Evolutionary conservation across 2,888 invertebrate species (phyloP).

Genomic region (Troilus luridus): DNA sequence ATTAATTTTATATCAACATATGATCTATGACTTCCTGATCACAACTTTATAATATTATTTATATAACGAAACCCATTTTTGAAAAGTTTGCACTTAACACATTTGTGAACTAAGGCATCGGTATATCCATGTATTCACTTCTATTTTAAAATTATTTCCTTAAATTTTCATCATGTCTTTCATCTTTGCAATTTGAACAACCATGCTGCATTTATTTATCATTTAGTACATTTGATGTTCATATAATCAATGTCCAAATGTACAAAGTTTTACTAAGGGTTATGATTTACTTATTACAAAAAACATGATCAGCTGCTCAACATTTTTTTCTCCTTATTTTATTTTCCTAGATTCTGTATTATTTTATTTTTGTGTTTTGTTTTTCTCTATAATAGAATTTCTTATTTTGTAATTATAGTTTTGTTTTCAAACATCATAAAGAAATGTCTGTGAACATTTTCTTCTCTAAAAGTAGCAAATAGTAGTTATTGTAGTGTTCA

Average conservation of each 20-base stretch:
- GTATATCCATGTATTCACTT: too few relatives aligned
- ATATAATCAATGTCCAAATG: not conserved
- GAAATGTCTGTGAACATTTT: slow-evolving; percentile 47
- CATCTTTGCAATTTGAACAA: not conserved
- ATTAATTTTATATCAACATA: too few relatives aligned
- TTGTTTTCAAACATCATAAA: not conserved
- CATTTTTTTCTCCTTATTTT: not conserved
- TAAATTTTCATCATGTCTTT: not conserved
- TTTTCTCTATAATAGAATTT: not conserved
- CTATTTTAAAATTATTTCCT: not conserved
- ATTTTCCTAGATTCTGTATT: not conserved
- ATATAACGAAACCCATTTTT: too few relatives aligned
- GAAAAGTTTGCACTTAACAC: too few relatives aligned
- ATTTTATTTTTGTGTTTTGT: not conserved
- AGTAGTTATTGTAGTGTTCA: slow-evolving; percentile 17
- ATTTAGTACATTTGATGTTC: not conserved
- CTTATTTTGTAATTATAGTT: not conserved
- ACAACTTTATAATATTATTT: too few relatives aligned
- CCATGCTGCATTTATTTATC: not conserved
- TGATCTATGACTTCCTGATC: too few relatives aligned
- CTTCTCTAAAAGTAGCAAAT: slow-evolving; percentile 18
- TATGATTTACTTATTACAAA: not conserved
- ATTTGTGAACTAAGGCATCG: too few relatives aligned
- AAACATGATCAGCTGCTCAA: slow-evolving; percentile 13
- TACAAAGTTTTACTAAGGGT: not conserved